Evolutionary conservation across 2,113 vertebrate species (phyloP), one percentile per base, ranked within the genome.

Genomic region (Physeter macrocephalus): DNA sequence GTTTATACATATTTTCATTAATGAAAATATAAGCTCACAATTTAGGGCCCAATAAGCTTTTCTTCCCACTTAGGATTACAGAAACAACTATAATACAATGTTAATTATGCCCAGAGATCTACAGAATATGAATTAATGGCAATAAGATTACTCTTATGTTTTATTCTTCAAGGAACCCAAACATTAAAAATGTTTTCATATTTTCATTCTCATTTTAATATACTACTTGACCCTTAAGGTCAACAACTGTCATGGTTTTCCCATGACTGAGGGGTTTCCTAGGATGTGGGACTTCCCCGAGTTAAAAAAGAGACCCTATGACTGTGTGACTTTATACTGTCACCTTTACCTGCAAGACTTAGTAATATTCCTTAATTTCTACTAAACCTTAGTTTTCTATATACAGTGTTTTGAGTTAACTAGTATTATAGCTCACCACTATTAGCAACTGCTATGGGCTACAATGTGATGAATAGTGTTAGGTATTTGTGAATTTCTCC

Each of bases 71-170:
- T 85, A 96, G 2, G 34, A 90, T 80, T 83, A 96, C 0, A 61
- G 49, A 90, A 80, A 88, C 13, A 88, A 85, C 52, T 69, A 49
- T 85, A 81, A 83, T n/a, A 85, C 6, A 62, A 71, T 75, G 57
- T 93, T 94, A 94, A 93, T 85, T 80, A 89, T 88, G 74, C 4
- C 59, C 69, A 95, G 31, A 90, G 21, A 94, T 92, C 13, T 92
- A 69, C 8, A 75, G 64, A 95, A 88, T 69, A 91, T 39, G 34
- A 96, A 83, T 90, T 88, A 61, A 74, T 81, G 20, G 34, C 46
- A 94, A 0, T 69, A 81, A 64, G n/a, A 90, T 67, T 66, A 88
- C 20, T 94, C 29, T 69, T 54, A 2, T 64, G 29, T 31, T 95
- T 83, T 80, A 74, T 71, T 88, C 57, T 89, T 97, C 39, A 93